Evolutionary conservation across 2,113 vertebrate genomes (phyloP).

Genomic region (Megaleporinus macrocephalus): DNA sequence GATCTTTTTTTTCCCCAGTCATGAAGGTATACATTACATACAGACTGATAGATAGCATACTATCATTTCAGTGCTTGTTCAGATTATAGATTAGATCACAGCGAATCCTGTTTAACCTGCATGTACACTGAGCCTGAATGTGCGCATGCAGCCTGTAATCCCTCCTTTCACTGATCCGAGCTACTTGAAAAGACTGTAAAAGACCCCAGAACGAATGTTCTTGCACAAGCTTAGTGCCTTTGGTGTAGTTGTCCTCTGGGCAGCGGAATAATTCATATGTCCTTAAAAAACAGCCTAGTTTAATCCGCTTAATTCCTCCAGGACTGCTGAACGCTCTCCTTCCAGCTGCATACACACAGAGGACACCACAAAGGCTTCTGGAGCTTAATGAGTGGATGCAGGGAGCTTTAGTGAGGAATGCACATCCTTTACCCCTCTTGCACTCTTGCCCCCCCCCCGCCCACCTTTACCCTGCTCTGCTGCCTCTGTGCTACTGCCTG

Average conservation of each 20-base stretch:
- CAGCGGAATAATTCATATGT: conserved; percentile 42
- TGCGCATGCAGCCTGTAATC: not conserved
- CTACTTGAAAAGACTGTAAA: not conserved
- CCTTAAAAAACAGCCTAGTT: conserved; percentile 26
- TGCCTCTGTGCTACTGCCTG: not conserved
- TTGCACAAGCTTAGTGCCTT: conserved; percentile 2
- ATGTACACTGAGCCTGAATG: not conserved
- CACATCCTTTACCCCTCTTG: not conserved
- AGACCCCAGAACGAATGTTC: conserved; percentile 15
- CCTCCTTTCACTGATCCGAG: not conserved
- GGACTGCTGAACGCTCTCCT: conserved; percentile 8
- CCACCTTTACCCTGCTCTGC: not conserved
- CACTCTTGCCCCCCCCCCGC: not conserved
- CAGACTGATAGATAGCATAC: no score
- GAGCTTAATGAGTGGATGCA: conserved; percentile 22
- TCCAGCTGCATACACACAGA: not conserved
- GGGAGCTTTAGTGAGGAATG: not conserved
- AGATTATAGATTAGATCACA: not conserved
- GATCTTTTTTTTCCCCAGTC: no score
- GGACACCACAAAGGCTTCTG: not conserved
- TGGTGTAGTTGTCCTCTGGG: conserved; percentile 23
- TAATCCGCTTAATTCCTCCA: conserved; percentile 43
- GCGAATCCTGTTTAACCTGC: not conserved
- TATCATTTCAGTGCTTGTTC: not conserved
- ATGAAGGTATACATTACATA: no score